These are phyloP conservation scores for Chalcosyrphus nemorum DNA, from an alignment of 2,888 invertebrate genomes.

Conservation along the genomic window DNA sequence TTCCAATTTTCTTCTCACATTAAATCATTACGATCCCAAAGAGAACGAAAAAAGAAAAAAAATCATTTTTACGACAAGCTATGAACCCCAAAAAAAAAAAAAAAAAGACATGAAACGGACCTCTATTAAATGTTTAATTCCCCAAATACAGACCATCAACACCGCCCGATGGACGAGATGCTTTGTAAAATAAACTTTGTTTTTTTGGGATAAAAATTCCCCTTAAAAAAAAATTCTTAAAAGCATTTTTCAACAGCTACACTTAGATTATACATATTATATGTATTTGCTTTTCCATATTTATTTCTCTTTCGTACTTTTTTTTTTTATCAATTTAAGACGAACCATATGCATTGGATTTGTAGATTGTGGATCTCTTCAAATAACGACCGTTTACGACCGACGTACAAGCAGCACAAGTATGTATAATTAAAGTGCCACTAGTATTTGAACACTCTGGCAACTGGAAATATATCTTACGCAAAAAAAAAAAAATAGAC, in stretches of 20 bases:
- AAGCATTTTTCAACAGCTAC: conserved; percentile 48
- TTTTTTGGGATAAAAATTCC: not conserved
- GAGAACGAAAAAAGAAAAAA: conserved; percentile 12
- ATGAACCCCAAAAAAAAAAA: no score
- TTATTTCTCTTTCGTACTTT: conserved; percentile 9
- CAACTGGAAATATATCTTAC: conserved; percentile 23
- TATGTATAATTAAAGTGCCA: conserved; percentile 12
- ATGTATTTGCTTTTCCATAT: not conserved
- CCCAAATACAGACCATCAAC: conserved; percentile 9
- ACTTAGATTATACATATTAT: no score
- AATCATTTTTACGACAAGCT: conserved; percentile 16
- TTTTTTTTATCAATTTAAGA: conserved; percentile 25
- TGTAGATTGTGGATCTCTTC: not conserved
- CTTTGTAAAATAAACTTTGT: conserved; percentile 65
- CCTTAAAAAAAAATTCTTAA: not conserved
- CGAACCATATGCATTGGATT: conserved; percentile 29
- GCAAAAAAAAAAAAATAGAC: not conserved
- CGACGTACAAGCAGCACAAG: not conserved
- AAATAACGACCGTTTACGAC: not conserved
- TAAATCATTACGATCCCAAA: conserved; percentile 1
- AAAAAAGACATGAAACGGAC: conserved; percentile 8
- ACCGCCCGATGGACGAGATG: not conserved
- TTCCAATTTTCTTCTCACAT: conserved; percentile 5
- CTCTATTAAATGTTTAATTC: conserved; percentile 9
- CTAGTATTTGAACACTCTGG: not conserved